Conservation (phyloP, 23 tunicate species). For the Oikopleura dioica region DNA sequence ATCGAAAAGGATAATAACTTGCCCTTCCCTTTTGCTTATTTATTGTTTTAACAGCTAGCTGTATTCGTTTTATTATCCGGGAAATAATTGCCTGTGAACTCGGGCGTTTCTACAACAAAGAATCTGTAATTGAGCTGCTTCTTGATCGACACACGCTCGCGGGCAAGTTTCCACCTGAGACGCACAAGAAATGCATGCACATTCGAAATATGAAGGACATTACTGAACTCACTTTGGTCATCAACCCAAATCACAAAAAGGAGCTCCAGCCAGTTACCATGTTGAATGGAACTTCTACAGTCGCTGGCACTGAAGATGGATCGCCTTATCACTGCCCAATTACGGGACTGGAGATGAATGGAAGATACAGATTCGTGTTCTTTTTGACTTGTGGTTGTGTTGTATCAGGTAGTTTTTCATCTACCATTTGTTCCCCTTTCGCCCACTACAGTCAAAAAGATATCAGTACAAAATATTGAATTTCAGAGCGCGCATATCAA, state of each 20-base stretch:
- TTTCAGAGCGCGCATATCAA: background rate
- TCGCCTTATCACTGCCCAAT: background rate
- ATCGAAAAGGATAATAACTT: background rate
- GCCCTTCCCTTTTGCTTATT: background rate
- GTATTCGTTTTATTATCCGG: too few relatives aligned
- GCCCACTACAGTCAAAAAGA: too few relatives aligned
- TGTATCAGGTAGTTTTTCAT: background rate
- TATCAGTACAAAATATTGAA: too few relatives aligned
- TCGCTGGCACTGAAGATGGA: background rate
- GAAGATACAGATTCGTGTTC: background rate
- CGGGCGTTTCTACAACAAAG: background rate
- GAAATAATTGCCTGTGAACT: background rate
- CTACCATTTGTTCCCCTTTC: too few relatives aligned
- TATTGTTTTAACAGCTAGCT: too few relatives aligned
- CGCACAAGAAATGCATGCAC: background rate
- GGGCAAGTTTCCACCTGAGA: background rate
- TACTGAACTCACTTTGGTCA: background rate
- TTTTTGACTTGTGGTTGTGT: background rate
- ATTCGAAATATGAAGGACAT: background rate
- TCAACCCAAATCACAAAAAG: background rate
- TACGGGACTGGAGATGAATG: background rate
- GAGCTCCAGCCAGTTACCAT: background rate
- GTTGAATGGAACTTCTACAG: background rate
- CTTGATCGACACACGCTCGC: background rate
- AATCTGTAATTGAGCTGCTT: background rate